Conservation (phyloP, 2,113 vertebrate genomes). For the Paramormyrops kingsleyae region DNA sequence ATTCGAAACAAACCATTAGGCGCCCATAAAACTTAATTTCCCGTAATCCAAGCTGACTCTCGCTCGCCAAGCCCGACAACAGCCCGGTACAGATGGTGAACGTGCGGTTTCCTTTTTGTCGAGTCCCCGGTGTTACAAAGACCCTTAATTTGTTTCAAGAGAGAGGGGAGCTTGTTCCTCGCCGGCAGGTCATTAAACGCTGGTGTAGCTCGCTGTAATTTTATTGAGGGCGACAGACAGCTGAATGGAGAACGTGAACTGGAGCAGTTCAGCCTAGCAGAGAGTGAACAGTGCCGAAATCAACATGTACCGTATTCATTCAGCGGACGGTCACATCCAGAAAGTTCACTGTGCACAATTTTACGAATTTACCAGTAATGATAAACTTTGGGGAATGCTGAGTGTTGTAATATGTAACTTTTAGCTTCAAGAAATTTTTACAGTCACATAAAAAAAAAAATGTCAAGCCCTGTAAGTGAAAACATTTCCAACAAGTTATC, state of each 20-base stretch:
- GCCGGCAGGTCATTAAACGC: neutral
- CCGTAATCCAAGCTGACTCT: constrained; percentile 35
- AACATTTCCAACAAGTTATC: neutral
- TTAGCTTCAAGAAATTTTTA: neutral
- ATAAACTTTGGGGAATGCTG: neutral
- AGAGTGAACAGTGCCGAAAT: neutral
- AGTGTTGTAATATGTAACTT: neutral
- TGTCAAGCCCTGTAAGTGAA: neutral
- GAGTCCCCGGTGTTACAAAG: neutral
- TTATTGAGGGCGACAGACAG: neutral
- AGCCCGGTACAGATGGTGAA: constrained; percentile 12
- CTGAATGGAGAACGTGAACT: neutral
- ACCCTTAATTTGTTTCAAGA: constrained; percentile 11
- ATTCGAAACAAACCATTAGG: constrained; percentile 47
- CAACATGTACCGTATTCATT: neutral
- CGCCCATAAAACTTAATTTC: constrained; percentile 46
- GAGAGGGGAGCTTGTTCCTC: neutral
- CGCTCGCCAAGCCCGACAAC: constrained; percentile 6
- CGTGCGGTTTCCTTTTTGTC: constrained; percentile 10
- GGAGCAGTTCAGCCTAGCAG: neutral
- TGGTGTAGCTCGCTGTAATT: neutral
- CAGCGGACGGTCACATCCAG: neutral
- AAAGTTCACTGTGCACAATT: neutral
- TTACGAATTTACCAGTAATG: neutral
- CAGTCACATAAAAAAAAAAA: neutral